These are phyloP conservation scores for Eretmodus cyanostictus DNA, from an alignment of 2,113 vertebrate species.

Conservation along the genomic window DNA sequence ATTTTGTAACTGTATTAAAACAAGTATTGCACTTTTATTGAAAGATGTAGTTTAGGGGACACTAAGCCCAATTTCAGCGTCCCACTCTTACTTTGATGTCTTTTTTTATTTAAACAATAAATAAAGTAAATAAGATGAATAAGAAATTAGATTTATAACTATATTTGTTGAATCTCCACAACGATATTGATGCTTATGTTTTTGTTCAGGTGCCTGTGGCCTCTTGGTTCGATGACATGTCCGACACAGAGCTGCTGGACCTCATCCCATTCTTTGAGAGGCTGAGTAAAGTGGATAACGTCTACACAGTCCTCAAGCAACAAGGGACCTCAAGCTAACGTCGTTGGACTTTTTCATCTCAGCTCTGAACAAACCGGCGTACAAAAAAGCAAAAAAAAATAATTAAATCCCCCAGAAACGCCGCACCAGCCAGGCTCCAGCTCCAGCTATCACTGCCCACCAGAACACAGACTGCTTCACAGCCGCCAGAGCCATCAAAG, in stretches of 20 bases:
- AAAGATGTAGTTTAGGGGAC: not conserved
- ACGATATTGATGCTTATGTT: not conserved
- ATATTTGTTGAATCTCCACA: not conserved
- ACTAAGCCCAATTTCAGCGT: not conserved
- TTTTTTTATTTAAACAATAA: not conserved
- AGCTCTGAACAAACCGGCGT: not conserved
- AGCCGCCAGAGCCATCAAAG: not conserved
- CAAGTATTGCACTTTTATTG: not conserved
- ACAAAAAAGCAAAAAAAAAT: not conserved
- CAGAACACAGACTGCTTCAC: slow-evolving; percentile 5
- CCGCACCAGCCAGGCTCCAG: not conserved
- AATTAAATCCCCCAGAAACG: not conserved
- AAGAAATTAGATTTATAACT: not conserved
- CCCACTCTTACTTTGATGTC: not conserved
- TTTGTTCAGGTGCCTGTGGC: slow-evolving; percentile 87
- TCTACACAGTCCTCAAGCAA: slow-evolving; percentile 92
- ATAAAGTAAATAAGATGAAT: not conserved
- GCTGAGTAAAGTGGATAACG: slow-evolving; percentile 92
- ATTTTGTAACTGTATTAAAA: not conserved
- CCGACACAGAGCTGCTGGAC: slow-evolving; percentile 91
- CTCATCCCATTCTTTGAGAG: slow-evolving; percentile 95
- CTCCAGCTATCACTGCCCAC: slow-evolving; percentile 11
- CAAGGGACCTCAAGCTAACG: slow-evolving; percentile 85
- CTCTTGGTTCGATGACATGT: slow-evolving; percentile 99
- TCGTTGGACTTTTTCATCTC: not conserved